These are phyloP conservation scores for Physeter macrocephalus DNA, from an alignment of 2,113 vertebrate species.

Conservation along the genomic window DNA sequence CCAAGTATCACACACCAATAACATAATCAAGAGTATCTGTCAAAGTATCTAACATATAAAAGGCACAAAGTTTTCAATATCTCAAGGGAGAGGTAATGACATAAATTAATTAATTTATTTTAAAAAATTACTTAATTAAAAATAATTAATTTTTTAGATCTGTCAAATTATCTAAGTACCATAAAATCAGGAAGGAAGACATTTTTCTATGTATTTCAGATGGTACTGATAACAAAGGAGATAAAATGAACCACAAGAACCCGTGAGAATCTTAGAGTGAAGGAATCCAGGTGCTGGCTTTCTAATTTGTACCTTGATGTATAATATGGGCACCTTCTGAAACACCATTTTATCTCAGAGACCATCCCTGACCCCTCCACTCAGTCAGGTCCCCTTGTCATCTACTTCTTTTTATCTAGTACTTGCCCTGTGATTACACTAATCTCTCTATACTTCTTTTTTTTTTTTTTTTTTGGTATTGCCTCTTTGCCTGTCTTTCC, in stretches of 20 bases:
- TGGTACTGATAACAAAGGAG: background rate
- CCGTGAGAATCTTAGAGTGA: background rate
- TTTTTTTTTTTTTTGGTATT: background rate
- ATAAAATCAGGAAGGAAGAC: background rate
- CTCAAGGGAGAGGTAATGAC: background rate
- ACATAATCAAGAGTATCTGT: background rate
- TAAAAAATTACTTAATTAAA: background rate
- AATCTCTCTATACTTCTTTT: background rate
- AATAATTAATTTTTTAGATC: background rate
- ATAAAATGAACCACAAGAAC: background rate
- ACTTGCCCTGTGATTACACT: background rate
- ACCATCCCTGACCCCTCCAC: background rate
- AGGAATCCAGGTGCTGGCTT: background rate
- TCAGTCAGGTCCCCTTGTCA: background rate
- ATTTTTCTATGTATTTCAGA: background rate
- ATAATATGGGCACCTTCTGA: background rate
- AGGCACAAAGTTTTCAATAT: background rate
- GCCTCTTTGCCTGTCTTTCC: background rate
- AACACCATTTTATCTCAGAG: background rate
- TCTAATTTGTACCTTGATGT: background rate
- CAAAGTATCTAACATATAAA: background rate
- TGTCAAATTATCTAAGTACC: background rate
- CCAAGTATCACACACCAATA: background rate
- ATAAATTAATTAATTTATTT: background rate
- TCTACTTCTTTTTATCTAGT: background rate